phyloP scores from a whole-genome alignment of 2,888 invertebrate genomes.

The Pollenia amentaria region DNA sequence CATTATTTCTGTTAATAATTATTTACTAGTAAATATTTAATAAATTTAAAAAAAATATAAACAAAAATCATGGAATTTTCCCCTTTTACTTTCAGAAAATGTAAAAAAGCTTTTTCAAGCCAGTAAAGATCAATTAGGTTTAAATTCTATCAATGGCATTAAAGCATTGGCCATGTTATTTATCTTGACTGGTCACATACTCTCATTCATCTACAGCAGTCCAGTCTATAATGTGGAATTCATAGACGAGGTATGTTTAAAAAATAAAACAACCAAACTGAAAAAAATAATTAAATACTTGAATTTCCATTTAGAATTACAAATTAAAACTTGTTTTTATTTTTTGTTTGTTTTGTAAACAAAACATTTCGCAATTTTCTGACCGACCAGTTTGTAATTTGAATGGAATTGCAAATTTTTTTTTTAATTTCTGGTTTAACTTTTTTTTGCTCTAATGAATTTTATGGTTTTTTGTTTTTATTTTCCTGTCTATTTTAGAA shows the following conservation, averaged over 20 bases:
- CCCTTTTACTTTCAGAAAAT: constrained; percentile 77
- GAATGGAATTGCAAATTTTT: constrained; percentile 14
- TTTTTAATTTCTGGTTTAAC: constrained; percentile 46
- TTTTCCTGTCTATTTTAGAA: constrained; percentile 85
- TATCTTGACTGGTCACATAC: constrained; percentile 88
- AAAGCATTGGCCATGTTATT: constrained; percentile 89
- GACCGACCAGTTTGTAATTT: background rate
- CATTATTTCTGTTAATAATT: constrained; percentile 12
- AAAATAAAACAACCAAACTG: background rate
- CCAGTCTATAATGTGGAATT: constrained; percentile 89
- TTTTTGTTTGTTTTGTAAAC: constrained; percentile 20
- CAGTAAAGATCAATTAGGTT: constrained; percentile 86
- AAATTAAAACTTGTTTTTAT: constrained; percentile 56
- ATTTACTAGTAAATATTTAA: constrained; percentile 13
- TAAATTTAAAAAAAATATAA: background rate
- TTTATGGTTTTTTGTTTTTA: background rate
- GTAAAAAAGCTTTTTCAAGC: constrained; percentile 80
- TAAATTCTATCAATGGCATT: constrained; percentile 88
- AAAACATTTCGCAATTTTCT: constrained; percentile 60
- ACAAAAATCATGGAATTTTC: constrained; percentile 25
- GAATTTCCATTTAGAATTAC: constrained; percentile 74
- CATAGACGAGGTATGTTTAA: constrained; percentile 79
- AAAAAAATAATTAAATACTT: constrained; percentile 41
- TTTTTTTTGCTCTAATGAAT: constrained; percentile 12
- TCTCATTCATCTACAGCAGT: constrained; percentile 88